Evolutionary conservation across 1,140 invertebrate genomes (phyloP).

Genomic region (Sycophaga agraensis): DNA sequence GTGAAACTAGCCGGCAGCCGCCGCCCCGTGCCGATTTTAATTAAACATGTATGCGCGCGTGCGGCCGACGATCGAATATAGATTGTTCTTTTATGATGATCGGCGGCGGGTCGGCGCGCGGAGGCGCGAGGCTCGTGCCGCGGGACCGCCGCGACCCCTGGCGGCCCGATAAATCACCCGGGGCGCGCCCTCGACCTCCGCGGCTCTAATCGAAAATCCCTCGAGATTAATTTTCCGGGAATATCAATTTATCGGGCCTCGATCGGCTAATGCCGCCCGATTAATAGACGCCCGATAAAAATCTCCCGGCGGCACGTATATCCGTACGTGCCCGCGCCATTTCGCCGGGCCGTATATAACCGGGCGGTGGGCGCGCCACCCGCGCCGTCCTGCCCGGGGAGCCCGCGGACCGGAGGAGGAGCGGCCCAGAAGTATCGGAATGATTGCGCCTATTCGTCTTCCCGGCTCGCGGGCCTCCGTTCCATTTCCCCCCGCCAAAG

Average conservation of each 20-base stretch:
- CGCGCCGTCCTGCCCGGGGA: too few species aligned
- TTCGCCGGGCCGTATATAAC: not conserved
- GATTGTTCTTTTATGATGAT: conserved; percentile 23
- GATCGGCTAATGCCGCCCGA: not conserved
- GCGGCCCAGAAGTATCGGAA: too few species aligned
- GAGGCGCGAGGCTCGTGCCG: not conserved
- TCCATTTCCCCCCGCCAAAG: too few species aligned
- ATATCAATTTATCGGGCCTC: conserved; percentile 5
- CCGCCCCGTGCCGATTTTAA: not conserved
- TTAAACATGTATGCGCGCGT: conserved; percentile 10
- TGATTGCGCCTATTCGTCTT: too few species aligned
- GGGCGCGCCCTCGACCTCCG: not conserved
- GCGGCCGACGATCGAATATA: conserved; percentile 3
- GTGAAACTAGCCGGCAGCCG: not conserved
- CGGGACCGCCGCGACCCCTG: too few species aligned
- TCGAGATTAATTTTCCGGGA: not conserved
- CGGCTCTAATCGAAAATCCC: not conserved
- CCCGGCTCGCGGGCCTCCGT: too few species aligned
- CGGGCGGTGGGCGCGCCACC: too few species aligned
- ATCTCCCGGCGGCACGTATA: not conserved
- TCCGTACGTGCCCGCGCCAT: not conserved
- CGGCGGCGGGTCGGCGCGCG: too few species aligned
- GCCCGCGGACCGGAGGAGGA: too few species aligned
- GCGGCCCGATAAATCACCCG: not conserved
- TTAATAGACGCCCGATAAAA: conserved; percentile 21